Conservation (phyloP, 53 echinoderm and acorn worm species). For the Antedon mediterranea region DNA sequence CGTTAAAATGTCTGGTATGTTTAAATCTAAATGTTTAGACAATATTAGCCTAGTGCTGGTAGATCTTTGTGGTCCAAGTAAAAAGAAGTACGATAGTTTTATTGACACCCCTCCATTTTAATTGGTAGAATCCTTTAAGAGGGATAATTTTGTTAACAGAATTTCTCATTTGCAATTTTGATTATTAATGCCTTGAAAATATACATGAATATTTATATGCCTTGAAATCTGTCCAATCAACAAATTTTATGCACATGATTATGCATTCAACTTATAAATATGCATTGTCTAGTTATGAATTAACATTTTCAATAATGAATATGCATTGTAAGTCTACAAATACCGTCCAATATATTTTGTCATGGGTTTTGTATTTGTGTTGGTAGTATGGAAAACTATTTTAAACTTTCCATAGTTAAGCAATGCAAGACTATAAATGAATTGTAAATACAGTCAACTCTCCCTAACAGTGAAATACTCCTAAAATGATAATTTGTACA, state of each 20-base stretch:
- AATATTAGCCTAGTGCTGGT: neutral
- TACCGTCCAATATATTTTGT: neutral
- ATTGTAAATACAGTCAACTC: too few species aligned
- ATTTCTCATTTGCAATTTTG: too few species aligned
- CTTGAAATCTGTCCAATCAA: neutral
- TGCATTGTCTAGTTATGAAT: too few species aligned
- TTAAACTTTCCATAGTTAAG: neutral
- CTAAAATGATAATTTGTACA: too few species aligned
- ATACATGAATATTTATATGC: neutral
- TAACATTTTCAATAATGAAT: neutral
- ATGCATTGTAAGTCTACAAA: neutral
- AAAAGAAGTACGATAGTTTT: neutral
- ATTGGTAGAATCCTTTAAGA: neutral
- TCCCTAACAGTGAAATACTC: too few species aligned
- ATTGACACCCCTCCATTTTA: neutral
- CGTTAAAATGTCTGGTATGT: neutral
- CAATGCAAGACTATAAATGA: neutral
- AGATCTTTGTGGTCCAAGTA: neutral
- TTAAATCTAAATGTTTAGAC: neutral
- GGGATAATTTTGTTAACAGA: neutral
- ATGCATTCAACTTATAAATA: neutral
- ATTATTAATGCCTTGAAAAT: neutral
- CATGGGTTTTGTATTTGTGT: neutral
- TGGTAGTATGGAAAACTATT: neutral
- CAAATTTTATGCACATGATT: neutral